A percentile compares a stretch with the other conserved stretches of the same genome.
These are phyloP conservation scores for Desmodus rotundus DNA, from an alignment of 2,113 vertebrate species.

Conservation along the genomic window DNA sequence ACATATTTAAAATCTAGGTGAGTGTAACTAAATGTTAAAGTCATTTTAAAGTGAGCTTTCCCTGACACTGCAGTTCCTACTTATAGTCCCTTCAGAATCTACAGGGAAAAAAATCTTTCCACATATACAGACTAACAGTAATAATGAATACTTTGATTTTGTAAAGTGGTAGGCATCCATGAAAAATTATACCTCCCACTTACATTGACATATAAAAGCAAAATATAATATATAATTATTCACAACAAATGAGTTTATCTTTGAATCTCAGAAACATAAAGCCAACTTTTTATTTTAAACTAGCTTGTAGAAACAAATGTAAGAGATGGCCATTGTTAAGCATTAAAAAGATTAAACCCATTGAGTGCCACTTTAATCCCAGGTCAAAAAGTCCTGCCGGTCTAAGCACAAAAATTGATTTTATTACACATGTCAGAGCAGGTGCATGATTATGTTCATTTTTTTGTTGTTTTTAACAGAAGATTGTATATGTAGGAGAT, in stretches of 20 bases:
- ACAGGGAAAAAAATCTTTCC: not conserved
- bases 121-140: not conserved
- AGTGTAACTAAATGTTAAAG: not conserved
- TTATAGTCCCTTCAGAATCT: not conserved
- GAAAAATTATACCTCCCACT: not conserved
- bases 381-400: slow-evolving; percentile 5
- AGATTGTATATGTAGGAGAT: not conserved
- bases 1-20: not conserved
- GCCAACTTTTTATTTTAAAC: slow-evolving; percentile 20
- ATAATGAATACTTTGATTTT: not conserved
- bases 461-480: not conserved
- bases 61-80: not conserved
- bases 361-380: not conserved
- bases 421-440: not conserved
- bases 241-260: slow-evolving; percentile 4
- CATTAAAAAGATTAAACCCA: not conserved
- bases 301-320: not conserved
- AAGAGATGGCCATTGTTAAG: slow-evolving; percentile 5
- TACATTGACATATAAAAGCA: not conserved
- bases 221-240: not conserved
- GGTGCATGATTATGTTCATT: not conserved
- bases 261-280: not conserved
- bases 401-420: not conserved
- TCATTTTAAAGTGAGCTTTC: not conserved
- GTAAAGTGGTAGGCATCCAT: not conserved